A percentile compares a stretch with the other conserved stretches of the same genome.
These are phyloP conservation scores for Epinephelus malabaricus DNA, from an alignment of 2,797 vertebrate genomes.

Conservation along the genomic window DNA sequence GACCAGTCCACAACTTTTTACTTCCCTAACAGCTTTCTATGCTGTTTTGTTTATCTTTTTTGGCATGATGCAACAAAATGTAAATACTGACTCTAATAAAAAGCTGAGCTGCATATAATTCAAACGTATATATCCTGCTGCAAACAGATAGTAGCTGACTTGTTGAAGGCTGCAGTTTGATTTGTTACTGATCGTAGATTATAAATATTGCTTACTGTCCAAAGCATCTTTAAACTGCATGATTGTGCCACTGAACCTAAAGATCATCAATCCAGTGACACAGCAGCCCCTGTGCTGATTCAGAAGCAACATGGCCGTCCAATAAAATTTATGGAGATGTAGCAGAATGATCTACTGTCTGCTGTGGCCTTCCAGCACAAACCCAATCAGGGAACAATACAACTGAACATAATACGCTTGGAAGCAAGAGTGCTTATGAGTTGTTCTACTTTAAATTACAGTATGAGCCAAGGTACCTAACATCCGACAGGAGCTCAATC, in stretches of 20 bases:
- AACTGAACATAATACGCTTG: slow-evolving; percentile 47
- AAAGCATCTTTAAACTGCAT: slow-evolving; percentile 7
- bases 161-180: not conserved
- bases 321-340: slow-evolving; percentile 41
- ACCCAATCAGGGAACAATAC: slow-evolving; percentile 71
- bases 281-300: slow-evolving; percentile 14
- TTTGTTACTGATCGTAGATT: not conserved
- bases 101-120: not conserved
- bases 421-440: slow-evolving; percentile 53
- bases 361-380: slow-evolving; percentile 61
- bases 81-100: not conserved
- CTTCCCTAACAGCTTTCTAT: not conserved
- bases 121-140: not conserved
- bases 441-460: slow-evolving; percentile 67
- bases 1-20: not conserved
- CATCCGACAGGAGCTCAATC: slow-evolving; percentile 55
- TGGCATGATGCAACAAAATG: not conserved
- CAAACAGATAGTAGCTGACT: not conserved
- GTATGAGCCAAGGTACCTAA: slow-evolving; percentile 46
- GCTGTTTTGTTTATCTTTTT: not conserved
- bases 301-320: slow-evolving; percentile 3
- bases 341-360: slow-evolving; percentile 56
- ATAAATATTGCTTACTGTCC: not conserved
- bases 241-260: slow-evolving; percentile 8
- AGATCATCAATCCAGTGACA: slow-evolving; percentile 28